These are phyloP conservation scores for Procambarus clarkii DNA, from an alignment of 1,140 invertebrate species.

Conservation along the genomic window DNA sequence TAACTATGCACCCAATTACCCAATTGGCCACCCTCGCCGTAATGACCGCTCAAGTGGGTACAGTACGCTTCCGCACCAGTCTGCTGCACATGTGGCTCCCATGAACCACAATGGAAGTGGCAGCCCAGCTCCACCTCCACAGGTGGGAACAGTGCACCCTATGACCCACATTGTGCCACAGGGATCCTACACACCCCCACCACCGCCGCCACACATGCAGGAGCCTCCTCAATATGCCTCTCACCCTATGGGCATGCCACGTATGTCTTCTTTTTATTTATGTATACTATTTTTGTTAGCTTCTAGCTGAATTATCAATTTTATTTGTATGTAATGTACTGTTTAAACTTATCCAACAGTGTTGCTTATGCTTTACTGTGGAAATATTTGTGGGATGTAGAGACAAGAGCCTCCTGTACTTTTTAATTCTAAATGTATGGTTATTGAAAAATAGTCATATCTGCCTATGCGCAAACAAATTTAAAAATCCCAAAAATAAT, in stretches of 20 bases:
- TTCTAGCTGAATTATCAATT: neutral
- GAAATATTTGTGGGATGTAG: too few species aligned
- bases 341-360: too few species aligned
- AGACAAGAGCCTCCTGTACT: too few species aligned
- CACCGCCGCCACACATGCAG: slow-evolving; percentile 74
- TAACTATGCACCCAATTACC: slow-evolving; percentile 96
- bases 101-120: slow-evolving; percentile 70
- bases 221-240: slow-evolving; percentile 76
- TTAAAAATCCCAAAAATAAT: too few species aligned
- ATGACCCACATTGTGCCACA: slow-evolving; percentile 79
- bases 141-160: slow-evolving; percentile 84
- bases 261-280: slow-evolving; percentile 79
- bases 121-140: slow-evolving; percentile 63
- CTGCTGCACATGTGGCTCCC: slow-evolving; percentile 77
- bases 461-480: too few species aligned
- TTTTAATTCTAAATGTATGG: too few species aligned
- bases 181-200: slow-evolving; percentile 78
- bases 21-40: slow-evolving; percentile 85
- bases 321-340: too few species aligned
- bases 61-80: slow-evolving; percentile 80
- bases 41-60: slow-evolving; percentile 87
- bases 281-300: slow-evolving; percentile 24
- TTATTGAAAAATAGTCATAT: too few species aligned
- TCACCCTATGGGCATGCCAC: slow-evolving; percentile 85
- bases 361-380: too few species aligned